phyloP scores from a whole-genome alignment of 2,113 vertebrate genomes.

The Ursus arctos region DNA sequence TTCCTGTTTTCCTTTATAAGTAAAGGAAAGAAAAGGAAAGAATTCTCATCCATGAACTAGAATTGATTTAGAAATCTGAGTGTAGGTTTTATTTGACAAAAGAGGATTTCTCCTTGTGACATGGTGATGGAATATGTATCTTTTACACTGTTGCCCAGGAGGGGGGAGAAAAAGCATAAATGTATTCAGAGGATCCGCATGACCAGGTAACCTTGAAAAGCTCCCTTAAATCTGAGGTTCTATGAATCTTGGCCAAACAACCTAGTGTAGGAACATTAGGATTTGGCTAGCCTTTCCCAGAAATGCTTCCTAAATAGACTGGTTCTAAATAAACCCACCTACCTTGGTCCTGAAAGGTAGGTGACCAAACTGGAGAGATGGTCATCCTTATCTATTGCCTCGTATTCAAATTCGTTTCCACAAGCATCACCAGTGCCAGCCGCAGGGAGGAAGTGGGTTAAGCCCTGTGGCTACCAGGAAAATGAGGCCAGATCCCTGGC shows the following conservation, averaged over 20 bases:
- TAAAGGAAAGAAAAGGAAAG: background rate
- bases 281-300: background rate
- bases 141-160: background rate
- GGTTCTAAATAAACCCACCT: background rate
- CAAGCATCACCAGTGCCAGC: background rate
- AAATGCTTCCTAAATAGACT: background rate
- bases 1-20: background rate
- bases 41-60: background rate
- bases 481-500: background rate
- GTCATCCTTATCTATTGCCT: background rate
- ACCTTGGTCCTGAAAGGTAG: background rate
- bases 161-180: background rate
- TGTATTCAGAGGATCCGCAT: background rate
- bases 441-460: background rate
- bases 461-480: background rate
- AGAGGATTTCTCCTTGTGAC: background rate
- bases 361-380: background rate
- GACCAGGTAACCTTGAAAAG: background rate
- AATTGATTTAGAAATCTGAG: slow-evolving; percentile 7
- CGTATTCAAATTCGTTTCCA: background rate
- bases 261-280: background rate
- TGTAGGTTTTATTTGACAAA: background rate
- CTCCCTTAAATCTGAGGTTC: background rate
- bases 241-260: background rate
- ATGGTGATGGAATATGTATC: background rate